phyloP scores from a whole-genome alignment of 2,888 invertebrate species.

The Dioctria rufipes region DNA sequence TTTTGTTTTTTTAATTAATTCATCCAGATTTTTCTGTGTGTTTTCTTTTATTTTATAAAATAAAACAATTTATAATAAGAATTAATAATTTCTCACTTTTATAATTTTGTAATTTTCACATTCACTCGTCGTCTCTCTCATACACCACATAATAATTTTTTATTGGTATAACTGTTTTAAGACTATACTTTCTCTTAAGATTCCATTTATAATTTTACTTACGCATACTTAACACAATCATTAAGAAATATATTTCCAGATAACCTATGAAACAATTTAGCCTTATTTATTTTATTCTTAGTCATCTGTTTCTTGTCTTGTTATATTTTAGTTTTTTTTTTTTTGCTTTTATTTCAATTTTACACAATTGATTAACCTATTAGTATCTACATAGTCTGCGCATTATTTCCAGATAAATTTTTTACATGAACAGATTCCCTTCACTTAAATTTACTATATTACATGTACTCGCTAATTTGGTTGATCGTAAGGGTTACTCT shows the following conservation, averaged over 20 bases:
- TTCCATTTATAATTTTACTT: constrained; percentile 8
- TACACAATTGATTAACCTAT: constrained; percentile 27
- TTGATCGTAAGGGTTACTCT: neutral
- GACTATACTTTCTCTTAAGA: constrained; percentile 7
- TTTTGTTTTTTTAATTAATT: neutral
- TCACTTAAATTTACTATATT: constrained; percentile 11
- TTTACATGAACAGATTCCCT: constrained; percentile 2
- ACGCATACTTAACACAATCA: constrained; percentile 33
- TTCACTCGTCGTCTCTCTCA: constrained; percentile 7
- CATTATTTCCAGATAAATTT: constrained; percentile 3
- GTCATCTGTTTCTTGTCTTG: constrained; percentile 16
- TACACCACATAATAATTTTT: constrained; percentile 21
- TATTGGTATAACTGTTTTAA: constrained; percentile 30
- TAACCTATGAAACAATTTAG: constrained; percentile 36
- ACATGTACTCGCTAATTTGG: neutral
- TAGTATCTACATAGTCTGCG: constrained; percentile 2
- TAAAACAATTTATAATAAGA: constrained; percentile 20
- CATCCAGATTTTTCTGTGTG: constrained; percentile 19
- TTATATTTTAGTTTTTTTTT: constrained; percentile 10
- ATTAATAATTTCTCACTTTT: constrained; percentile 15
- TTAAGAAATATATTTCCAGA: constrained; percentile 33
- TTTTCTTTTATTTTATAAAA: constrained; percentile 29
- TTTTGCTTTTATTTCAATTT: constrained; percentile 6
- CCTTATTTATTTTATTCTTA: constrained; percentile 14
- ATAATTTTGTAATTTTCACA: constrained; percentile 37